Evolutionary conservation across 2,113 vertebrate genomes (phyloP).

Genomic region (Dunckerocampus dactyliophorus): DNA sequence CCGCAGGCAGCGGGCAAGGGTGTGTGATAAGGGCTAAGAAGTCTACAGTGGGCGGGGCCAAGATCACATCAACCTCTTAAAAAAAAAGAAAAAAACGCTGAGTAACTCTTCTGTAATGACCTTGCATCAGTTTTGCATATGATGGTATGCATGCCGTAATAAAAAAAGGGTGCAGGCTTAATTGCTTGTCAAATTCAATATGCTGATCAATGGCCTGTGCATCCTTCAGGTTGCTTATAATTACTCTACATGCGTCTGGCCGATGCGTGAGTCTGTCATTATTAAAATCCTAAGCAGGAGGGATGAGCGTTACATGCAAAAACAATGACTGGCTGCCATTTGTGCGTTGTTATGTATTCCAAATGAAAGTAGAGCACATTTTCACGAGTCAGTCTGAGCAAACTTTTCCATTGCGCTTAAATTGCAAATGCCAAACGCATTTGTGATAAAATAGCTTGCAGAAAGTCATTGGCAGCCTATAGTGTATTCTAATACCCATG

Average conservation of each 20-base stretch:
- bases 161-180: conserved; percentile 51
- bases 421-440: too few relatives aligned
- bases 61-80: conserved; percentile 19
- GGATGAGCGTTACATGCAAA: conserved; percentile 44
- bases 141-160: conserved; percentile 12
- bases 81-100: conserved; percentile 34
- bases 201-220: conserved; percentile 73
- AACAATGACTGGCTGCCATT: conserved; percentile 47
- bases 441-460: too few relatives aligned
- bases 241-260: conserved; percentile 70
- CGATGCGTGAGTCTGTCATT: conserved; percentile 71
- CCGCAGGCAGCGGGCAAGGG: conserved; percentile 27
- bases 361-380: too few relatives aligned
- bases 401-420: too few relatives aligned
- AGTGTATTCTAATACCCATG: too few relatives aligned
- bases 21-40: conserved; percentile 38
- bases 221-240: conserved; percentile 72
- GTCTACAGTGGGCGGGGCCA: conserved; percentile 11
- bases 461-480: too few relatives aligned
- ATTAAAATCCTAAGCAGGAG: conserved; percentile 67
- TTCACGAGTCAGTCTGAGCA: too few relatives aligned
- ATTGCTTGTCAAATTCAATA: conserved; percentile 78
- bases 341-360: neutral
- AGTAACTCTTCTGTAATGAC: conserved; percentile 44
- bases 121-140: conserved; percentile 39